A percentile compares a stretch with the other conserved stretches of the same genome.
These are phyloP conservation scores for Parochlus steinenii DNA, from an alignment of 2,888 invertebrate genomes.

Conservation along the genomic window DNA sequence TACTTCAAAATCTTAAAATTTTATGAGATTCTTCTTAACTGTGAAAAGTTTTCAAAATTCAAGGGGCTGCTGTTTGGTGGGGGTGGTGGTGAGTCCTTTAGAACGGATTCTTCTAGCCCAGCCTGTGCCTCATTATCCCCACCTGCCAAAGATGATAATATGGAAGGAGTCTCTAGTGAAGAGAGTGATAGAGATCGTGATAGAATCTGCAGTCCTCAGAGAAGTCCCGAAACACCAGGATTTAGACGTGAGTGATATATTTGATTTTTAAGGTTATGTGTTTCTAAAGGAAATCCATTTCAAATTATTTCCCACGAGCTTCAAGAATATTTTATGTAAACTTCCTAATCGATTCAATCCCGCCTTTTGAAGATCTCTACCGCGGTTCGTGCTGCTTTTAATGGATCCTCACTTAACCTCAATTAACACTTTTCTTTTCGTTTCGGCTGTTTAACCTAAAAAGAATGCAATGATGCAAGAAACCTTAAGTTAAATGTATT, in stretches of 20 bases:
- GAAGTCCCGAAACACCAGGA: constrained; percentile 34
- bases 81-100: constrained; percentile 28
- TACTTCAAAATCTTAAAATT: constrained; percentile 7
- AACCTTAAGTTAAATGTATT: neutral
- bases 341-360: too few species aligned
- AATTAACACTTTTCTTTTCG: constrained; percentile 1
- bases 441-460: neutral
- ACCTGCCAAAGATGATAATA: constrained; percentile 34
- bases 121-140: constrained; percentile 40
- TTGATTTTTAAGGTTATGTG: neutral
- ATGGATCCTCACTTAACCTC: constrained; percentile 11
- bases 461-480: neutral
- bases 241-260: constrained; percentile 37
- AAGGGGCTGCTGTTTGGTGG: constrained; percentile 15
- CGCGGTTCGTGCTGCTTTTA: constrained; percentile 5
- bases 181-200: constrained; percentile 35
- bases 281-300: too few species aligned
- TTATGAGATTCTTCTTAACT: constrained; percentile 4
- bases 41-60: constrained; percentile 12
- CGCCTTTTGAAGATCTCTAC: neutral
- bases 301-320: too few species aligned
- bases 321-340: too few species aligned
- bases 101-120: constrained; percentile 42
- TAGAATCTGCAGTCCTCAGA: constrained; percentile 22
- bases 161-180: constrained; percentile 40